Percentiles rank a stretch among this genome's conserved stretches.
phyloP scores from a whole-genome alignment of 2,113 vertebrate genomes.

The Lepisosteus osseus region DNA sequence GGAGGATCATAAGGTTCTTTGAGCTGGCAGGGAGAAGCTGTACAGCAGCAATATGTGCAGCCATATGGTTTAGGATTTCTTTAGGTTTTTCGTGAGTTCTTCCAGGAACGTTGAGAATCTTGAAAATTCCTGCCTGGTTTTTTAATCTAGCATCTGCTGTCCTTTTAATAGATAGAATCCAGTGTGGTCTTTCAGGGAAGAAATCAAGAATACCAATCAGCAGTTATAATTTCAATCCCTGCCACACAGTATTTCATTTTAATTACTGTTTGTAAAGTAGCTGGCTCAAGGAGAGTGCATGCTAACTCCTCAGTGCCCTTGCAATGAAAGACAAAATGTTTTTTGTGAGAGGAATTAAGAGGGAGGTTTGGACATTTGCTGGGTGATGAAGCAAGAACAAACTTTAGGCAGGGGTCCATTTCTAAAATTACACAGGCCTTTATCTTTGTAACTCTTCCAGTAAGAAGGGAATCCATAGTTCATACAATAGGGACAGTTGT shows the following conservation, averaged over 20 bases:
- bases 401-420: not conserved
- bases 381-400: not conserved
- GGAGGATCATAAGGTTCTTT: not conserved
- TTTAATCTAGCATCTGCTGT: constrained; percentile 37
- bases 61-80: constrained; percentile 45
- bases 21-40: constrained; percentile 23
- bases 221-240: constrained; percentile 42
- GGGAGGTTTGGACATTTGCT: not conserved
- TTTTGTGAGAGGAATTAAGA: not conserved
- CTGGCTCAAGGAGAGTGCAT: constrained; percentile 35
- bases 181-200: constrained; percentile 35
- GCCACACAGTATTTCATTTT: constrained; percentile 66
- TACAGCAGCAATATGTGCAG: constrained; percentile 30
- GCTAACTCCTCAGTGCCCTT: constrained; percentile 30
- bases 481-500: no score
- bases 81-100: constrained; percentile 13
- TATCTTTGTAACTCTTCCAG: no score
- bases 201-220: constrained; percentile 50
- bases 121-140: constrained; percentile 33
- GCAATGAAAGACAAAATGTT: constrained; percentile 9
- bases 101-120: constrained; percentile 27
- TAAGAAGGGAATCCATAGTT: no score
- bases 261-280: constrained; percentile 64
- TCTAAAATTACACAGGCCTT: no score
- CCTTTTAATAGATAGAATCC: constrained; percentile 32